Evolutionary conservation across 2,113 vertebrate species (phyloP), one percentile per base, ranked within the genome.

Genomic region (Mastomys coucha): DNA sequence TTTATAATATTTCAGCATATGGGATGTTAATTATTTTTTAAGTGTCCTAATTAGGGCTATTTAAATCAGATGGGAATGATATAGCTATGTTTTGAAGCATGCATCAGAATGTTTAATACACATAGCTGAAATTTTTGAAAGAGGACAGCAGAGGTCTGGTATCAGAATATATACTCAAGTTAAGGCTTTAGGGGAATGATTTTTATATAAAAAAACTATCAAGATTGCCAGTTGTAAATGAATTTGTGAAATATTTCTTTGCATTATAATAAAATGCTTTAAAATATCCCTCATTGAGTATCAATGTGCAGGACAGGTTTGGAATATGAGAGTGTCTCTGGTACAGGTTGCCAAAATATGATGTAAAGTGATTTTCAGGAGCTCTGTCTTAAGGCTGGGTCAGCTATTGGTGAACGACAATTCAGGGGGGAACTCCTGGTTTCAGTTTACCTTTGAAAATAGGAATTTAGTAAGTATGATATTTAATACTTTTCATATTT

Each of bases 51-150:
- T 97, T 96, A 95, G 45, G 65, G 8, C 39, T 76, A 94, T 92
- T 97, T 97, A 93, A 97, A 86, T 93, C 31, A 89, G 75, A 91
- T 13, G 91, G 26, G n/a, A 42, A 9, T 69, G 58, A 82, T 76
- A 13, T 85, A 72, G 92, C 53, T 87, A 42, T 89, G n/a, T 96
- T 96, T 91, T 87, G 80, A 42, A 93, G 82, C 33, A 88, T 88
- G 33, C 77, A 88, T 91, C 10, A 81, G 73, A 92, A 96, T 95
- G 51, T 96, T 96, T 97, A 91, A 90, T 93, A 85, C 5, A 88
- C 60, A 70, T 39, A 80, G 36, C 96, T 97, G 51, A 96, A 80
- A 97, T 92, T 63, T 89, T 87, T 91, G 53, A 96, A 84, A 92
- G 72, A 96, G 13, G 20, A 63, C 60, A 93, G 80, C 51, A 93